Conservation (phyloP, 2,888 invertebrate genomes). For the Tetragnatha montana region DNA sequence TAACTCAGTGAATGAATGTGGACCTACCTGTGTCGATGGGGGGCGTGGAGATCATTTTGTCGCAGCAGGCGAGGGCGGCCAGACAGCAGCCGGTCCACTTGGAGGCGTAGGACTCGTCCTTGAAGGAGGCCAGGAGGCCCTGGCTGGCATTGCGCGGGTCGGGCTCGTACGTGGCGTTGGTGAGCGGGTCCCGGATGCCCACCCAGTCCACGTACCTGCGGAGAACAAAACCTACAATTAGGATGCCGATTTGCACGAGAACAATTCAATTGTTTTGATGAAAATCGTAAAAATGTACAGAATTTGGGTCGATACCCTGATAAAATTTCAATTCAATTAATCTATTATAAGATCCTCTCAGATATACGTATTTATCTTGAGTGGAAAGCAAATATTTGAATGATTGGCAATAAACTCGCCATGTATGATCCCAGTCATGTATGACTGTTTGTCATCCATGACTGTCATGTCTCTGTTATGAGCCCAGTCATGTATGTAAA, state of each 20-base stretch:
- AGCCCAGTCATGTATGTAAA: no score
- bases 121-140: constrained; percentile 47
- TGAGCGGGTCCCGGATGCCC: constrained; percentile 12
- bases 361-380: no score
- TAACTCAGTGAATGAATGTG: no score
- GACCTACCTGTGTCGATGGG: background rate
- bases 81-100: constrained; percentile 72
- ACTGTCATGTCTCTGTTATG: no score
- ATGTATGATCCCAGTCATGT: no score
- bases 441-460: no score
- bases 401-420: no score
- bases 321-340: no score
- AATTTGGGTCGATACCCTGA: no score
- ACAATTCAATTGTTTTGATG: background rate
- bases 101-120: constrained; percentile 7
- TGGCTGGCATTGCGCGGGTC: constrained; percentile 32
- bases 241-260: background rate
- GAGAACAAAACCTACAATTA: background rate
- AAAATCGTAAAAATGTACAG: background rate
- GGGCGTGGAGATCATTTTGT: constrained; percentile 28
- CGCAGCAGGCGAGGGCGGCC: constrained; percentile 55
- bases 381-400: no score
- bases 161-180: constrained; percentile 34
- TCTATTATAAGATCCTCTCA: no score
- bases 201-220: constrained; percentile 23